Evolutionary conservation across 2,888 invertebrate species (phyloP).

Genomic region (Resseliella maxima): DNA sequence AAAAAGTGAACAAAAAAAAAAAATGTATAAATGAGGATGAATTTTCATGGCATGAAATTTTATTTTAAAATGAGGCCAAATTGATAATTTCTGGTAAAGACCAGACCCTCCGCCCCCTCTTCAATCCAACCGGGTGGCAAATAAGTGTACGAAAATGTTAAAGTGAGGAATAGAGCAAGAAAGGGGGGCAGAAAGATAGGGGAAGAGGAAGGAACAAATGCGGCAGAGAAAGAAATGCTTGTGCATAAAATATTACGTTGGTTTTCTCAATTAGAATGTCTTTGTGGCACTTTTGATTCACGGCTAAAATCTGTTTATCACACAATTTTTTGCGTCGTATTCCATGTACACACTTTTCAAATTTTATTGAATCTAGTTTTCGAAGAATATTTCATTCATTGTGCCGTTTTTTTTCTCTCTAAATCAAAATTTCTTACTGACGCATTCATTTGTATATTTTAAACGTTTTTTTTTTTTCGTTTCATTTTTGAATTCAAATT

Average conservation of each 20-base stretch:
- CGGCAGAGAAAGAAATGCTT: background rate
- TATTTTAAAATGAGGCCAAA: slow-evolving; percentile 28
- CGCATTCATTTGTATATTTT: background rate
- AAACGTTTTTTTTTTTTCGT: background rate
- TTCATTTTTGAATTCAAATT: too few species aligned
- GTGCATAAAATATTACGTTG: slow-evolving; percentile 7
- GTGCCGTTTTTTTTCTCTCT: too few species aligned
- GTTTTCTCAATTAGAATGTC: slow-evolving; percentile 46
- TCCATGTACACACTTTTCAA: too few species aligned
- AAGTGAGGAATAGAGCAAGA: too few species aligned
- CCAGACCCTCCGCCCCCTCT: too few species aligned
- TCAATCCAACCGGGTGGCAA: too few species aligned
- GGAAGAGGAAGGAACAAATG: background rate
- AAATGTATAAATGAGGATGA: background rate
- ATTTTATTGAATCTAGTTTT: too few species aligned
- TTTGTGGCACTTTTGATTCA: background rate
- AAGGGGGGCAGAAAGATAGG: background rate
- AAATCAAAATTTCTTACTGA: too few species aligned
- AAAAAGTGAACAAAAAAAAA: background rate
- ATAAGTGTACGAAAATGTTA: background rate
- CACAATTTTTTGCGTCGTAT: too few species aligned
- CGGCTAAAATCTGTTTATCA: too few species aligned
- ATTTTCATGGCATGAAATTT: slow-evolving; percentile 4
- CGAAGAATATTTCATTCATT: too few species aligned
- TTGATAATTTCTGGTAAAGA: slow-evolving; percentile 13